A percentile compares a stretch with the other conserved stretches of the same genome.
These are phyloP conservation scores for Cyprinodon diabolis DNA, from an alignment of 2,797 vertebrate species.

Conservation along the genomic window DNA sequence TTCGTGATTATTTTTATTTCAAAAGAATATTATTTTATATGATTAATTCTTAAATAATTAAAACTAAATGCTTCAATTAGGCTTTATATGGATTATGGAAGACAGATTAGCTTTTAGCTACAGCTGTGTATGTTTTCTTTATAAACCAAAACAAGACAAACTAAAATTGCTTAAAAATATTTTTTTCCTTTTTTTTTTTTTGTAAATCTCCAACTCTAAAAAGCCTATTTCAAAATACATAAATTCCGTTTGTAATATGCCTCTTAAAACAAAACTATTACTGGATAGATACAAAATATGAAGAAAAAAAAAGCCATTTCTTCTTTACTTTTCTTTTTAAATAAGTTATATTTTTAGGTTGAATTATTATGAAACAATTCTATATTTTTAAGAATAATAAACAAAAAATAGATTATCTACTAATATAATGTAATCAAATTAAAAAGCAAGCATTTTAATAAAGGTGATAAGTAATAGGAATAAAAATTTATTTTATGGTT, in stretches of 20 bases:
- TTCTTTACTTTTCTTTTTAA: background rate
- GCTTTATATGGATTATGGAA: background rate
- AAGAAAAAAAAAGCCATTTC: background rate
- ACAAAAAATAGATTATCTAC: background rate
- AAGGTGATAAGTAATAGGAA: background rate
- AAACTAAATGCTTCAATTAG: no score
- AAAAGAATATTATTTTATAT: no score
- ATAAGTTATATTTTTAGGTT: background rate
- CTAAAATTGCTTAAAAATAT: background rate
- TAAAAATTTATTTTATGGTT: background rate
- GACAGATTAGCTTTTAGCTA: background rate
- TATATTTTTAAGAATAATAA: background rate
- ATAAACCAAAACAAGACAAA: background rate
- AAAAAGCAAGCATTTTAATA: background rate
- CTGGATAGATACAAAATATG: background rate
- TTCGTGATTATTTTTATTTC: background rate
- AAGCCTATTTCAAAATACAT: background rate
- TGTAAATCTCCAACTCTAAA: background rate
- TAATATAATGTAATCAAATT: slow-evolving; percentile 1
- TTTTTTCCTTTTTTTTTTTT: background rate
- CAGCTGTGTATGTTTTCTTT: background rate
- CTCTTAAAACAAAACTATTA: background rate
- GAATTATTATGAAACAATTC: background rate
- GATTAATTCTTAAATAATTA: no score
- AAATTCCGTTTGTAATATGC: background rate